These are phyloP conservation scores for Phymastichus coffea DNA, from an alignment of 1,140 invertebrate genomes.

Conservation along the genomic window DNA sequence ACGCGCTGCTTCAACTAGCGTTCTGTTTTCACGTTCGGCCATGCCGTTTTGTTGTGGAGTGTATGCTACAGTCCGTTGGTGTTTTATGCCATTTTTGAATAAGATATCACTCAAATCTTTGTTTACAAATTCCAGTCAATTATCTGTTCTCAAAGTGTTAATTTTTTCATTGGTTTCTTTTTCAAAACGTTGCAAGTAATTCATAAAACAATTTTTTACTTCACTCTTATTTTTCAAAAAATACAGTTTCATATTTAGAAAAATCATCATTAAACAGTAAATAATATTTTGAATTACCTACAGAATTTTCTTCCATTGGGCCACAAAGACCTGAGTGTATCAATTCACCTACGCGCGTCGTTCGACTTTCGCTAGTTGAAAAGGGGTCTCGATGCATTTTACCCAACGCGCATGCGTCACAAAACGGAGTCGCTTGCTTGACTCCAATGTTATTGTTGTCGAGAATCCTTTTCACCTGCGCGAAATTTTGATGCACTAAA, in stretches of 20 bases:
- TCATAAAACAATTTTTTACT: constrained; percentile 33
- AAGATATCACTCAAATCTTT: constrained; percentile 14
- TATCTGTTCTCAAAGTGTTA: constrained; percentile 8
- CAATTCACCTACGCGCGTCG: constrained; percentile 38
- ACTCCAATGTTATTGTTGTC: constrained; percentile 37
- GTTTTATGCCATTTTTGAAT: constrained; percentile 23
- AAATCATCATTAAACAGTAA: constrained; percentile 51
- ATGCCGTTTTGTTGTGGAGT: constrained; percentile 42
- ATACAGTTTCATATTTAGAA: constrained; percentile 40
- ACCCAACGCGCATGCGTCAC: constrained; percentile 40
- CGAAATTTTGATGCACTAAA: constrained; percentile 49
- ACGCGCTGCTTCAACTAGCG: constrained; percentile 37
- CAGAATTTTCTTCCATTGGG: constrained; percentile 43
- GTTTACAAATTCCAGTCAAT: constrained; percentile 37
- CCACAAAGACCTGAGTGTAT: constrained; percentile 37
- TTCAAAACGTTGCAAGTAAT: constrained; percentile 28
- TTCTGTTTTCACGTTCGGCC: constrained; percentile 43
- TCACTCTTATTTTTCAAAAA: constrained; percentile 47
- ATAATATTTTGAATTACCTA: constrained; percentile 42
- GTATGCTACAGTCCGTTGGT: constrained; percentile 26
- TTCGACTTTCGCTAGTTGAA: constrained; percentile 28
- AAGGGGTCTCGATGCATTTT: constrained; percentile 37
- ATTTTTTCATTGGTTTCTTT: constrained; percentile 33
- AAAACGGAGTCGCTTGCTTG: constrained; percentile 29
- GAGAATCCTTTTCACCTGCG: constrained; percentile 40